Evolutionary conservation across 2,113 vertebrate genomes (phyloP).

Genomic region (Hippocampus zosterae): DNA sequence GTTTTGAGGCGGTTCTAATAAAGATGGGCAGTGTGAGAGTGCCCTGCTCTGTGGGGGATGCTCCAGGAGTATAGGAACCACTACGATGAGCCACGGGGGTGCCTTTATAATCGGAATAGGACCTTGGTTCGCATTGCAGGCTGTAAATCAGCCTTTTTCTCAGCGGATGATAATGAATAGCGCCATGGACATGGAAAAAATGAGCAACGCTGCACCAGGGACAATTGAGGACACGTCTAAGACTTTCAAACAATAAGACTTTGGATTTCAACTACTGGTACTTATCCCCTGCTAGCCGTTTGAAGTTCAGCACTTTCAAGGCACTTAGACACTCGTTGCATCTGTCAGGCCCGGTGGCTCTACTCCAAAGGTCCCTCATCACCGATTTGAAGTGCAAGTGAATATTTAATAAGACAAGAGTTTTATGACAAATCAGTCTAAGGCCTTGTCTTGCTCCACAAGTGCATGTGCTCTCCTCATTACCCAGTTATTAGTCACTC

Average conservation of each 20-base stretch:
- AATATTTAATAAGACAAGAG: not conserved
- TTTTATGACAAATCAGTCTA: not conserved
- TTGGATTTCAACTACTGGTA: not conserved
- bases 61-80: not conserved
- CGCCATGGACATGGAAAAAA: not conserved
- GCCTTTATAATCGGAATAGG: not conserved
- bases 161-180: not conserved
- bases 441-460: not conserved
- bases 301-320: not conserved
- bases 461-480: not conserved
- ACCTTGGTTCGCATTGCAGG: not conserved
- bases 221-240: not conserved
- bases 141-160: not conserved
- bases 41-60: not conserved
- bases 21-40: not conserved
- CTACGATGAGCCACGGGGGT: not conserved
- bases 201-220: too few species aligned
- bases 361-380: not conserved
- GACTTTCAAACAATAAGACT: not conserved
- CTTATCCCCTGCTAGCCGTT: not conserved
- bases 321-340: slow-evolving; percentile 1
- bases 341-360: not conserved
- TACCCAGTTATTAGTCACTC: not conserved
- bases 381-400: not conserved
- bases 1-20: too few species aligned